A percentile compares a stretch with the other conserved stretches of the same genome.
These are phyloP conservation scores for Zaprionus nigranus DNA, from an alignment of 1,140 invertebrate genomes.

Conservation along the genomic window DNA sequence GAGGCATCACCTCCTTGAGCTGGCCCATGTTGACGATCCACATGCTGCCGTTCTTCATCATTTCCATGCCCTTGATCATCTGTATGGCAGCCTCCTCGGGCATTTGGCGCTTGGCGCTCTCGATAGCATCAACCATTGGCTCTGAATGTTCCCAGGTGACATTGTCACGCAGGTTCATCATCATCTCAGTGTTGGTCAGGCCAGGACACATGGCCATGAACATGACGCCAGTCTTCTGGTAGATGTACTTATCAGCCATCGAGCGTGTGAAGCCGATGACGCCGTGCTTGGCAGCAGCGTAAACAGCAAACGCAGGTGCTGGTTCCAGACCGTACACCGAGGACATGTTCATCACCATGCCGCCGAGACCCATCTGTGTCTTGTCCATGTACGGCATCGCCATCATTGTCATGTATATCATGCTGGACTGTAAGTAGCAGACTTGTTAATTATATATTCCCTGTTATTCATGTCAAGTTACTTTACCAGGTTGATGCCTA, in stretches of 20 bases:
- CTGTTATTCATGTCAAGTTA: neutral
- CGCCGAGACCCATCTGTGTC: conserved; percentile 86
- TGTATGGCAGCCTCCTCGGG: conserved; percentile 72
- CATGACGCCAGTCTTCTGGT: conserved; percentile 68
- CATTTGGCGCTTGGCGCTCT: conserved; percentile 70
- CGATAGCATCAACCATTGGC: conserved; percentile 65
- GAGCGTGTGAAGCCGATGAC: conserved; percentile 85
- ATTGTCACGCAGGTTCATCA: conserved; percentile 77
- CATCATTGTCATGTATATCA: conserved; percentile 67
- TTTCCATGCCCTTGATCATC: conserved; percentile 72
- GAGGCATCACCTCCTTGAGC: conserved; percentile 68
- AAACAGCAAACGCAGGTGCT: conserved; percentile 82
- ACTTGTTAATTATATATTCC: neutral
- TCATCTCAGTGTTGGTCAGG: conserved; percentile 68
- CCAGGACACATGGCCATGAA: conserved; percentile 76
- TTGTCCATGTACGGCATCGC: conserved; percentile 85
- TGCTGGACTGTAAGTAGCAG: conserved; percentile 48
- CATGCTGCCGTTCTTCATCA: conserved; percentile 76
- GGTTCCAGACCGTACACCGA: conserved; percentile 86
- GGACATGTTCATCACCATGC: conserved; percentile 87
- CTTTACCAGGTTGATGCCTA: conserved; percentile 75
- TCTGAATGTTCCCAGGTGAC: conserved; percentile 68
- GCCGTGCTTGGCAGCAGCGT: conserved; percentile 85
- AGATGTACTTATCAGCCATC: conserved; percentile 69
- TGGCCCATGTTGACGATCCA: conserved; percentile 71